phyloP scores from a whole-genome alignment of 2,113 vertebrate species.

The Suncus etruscus region DNA sequence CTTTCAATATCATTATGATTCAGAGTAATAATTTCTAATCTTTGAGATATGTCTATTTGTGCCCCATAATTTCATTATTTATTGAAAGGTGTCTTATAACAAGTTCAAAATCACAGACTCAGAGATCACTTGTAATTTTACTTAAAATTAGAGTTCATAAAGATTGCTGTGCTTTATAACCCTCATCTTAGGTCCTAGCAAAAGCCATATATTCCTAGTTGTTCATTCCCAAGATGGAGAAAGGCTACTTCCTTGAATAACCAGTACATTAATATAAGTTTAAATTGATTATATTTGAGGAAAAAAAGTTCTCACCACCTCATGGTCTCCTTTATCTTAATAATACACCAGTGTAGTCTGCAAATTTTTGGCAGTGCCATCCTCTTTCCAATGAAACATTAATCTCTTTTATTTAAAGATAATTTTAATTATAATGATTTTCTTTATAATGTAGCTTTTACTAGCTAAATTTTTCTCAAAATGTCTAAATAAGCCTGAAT shows the following conservation, averaged over 20 bases:
- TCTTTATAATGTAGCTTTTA: background rate
- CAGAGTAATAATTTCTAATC: background rate
- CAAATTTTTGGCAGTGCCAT: background rate
- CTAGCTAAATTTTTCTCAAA: conserved; percentile 11
- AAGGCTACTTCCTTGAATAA: background rate
- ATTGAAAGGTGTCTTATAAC: background rate
- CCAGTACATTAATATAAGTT: background rate
- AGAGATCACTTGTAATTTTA: background rate
- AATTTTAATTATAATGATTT: conserved; percentile 45
- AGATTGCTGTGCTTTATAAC: background rate
- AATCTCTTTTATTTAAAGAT: background rate
- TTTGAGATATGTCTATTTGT: background rate
- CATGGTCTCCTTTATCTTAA: background rate
- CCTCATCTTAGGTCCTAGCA: background rate
- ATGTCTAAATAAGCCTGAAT: conserved; percentile 13
- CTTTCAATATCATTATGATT: background rate
- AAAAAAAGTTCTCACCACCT: background rate
- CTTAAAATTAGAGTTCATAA: background rate
- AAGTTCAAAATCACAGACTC: background rate
- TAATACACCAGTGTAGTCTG: background rate
- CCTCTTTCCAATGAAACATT: background rate
- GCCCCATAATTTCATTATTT: background rate
- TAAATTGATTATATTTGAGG: background rate
- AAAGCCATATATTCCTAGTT: background rate
- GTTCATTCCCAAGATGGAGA: background rate